Conservation (phyloP, 2,113 vertebrate species). For the Ictalurus furcatus region DNA sequence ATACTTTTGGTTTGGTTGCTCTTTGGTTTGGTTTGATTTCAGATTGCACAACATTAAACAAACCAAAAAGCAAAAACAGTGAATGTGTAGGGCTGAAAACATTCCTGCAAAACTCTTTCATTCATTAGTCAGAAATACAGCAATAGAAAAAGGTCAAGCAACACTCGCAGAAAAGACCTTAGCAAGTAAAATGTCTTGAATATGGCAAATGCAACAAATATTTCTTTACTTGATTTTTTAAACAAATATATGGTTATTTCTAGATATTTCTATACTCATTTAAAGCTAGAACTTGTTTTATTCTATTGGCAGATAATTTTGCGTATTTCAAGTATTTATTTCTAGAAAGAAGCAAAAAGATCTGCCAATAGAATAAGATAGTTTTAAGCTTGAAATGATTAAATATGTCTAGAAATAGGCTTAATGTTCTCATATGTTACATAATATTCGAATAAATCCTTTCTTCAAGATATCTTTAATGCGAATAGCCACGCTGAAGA, state of each 20-base stretch:
- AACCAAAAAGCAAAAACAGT: not conserved
- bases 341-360: not conserved
- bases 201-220: not conserved
- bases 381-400: not conserved
- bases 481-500: not conserved
- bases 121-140: not conserved
- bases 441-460: not conserved
- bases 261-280: not conserved
- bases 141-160: no score
- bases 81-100: not conserved
- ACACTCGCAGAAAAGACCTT: not conserved
- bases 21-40: not conserved
- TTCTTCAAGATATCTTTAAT: not conserved
- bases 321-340: not conserved
- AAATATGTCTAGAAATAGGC: not conserved
- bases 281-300: not conserved
- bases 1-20: not conserved
- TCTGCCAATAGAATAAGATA: not conserved
- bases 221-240: not conserved
- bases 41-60: not conserved
- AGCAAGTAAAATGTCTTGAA: not conserved
- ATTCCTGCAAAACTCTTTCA: not conserved
- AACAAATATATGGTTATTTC: not conserved
- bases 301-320: not conserved
- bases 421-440: not conserved